A percentile compares a stretch with the other conserved stretches of the same genome.
Evolutionary conservation across 2,888 invertebrate species (phyloP).

Genomic region (Endomychus coccineus): DNA sequence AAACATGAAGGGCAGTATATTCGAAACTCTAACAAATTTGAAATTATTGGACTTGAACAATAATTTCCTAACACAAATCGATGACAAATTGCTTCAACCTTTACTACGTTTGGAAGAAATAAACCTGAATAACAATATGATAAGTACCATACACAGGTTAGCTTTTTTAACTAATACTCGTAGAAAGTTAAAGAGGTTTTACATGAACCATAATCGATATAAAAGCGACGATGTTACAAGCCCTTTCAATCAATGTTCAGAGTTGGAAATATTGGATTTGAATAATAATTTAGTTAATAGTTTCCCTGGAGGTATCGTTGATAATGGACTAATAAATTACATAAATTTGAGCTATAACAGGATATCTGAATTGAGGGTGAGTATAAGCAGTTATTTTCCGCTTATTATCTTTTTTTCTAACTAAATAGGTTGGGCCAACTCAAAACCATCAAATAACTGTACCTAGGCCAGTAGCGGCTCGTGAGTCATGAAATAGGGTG

Average conservation of each 20-base stretch:
- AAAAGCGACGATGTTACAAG: constrained; percentile 7
- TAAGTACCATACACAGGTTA: constrained; percentile 53
- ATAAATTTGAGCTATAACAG: constrained; percentile 53
- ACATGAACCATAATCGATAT: constrained; percentile 24
- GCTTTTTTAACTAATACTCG: constrained; percentile 43
- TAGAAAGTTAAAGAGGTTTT: constrained; percentile 18
- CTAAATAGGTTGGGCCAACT: no score
- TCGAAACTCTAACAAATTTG: constrained; percentile 57
- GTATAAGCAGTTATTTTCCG: no score
- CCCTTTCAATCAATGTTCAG: constrained; percentile 22
- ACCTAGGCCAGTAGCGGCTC: no score
- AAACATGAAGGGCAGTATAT: constrained; percentile 53
- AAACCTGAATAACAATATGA: constrained; percentile 57
- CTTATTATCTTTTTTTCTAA: no score
- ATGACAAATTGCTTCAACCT: constrained; percentile 52
- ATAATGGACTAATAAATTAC: constrained; percentile 41
- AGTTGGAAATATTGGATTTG: constrained; percentile 21
- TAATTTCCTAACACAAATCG: constrained; percentile 55
- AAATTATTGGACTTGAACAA: constrained; percentile 55
- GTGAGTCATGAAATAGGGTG: no score
- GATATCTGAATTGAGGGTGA: constrained; percentile 18
- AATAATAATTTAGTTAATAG: constrained; percentile 24
- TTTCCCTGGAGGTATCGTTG: constrained; percentile 14
- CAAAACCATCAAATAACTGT: no score
- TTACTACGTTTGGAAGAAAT: constrained; percentile 52